These are phyloP conservation scores for Gordius sp. DNA, from an alignment of 2,888 invertebrate species.

Conservation along the genomic window DNA sequence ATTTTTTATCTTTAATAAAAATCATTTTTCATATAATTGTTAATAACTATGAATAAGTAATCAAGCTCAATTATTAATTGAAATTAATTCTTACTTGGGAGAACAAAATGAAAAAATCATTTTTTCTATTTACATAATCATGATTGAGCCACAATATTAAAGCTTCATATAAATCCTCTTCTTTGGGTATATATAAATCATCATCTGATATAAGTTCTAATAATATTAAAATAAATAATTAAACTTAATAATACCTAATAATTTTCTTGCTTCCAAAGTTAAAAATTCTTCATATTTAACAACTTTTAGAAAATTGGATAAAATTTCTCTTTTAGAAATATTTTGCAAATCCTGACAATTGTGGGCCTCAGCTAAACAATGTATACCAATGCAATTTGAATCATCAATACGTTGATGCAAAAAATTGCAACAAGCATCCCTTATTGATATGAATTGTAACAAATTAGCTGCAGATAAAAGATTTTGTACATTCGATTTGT, in stretches of 20 bases:
- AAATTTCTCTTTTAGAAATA: conserved; percentile 28
- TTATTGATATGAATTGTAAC: conserved; percentile 28
- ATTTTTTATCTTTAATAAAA: no score
- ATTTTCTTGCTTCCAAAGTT: neutral
- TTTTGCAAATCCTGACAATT: conserved; percentile 30
- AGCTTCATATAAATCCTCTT: conserved; percentile 32
- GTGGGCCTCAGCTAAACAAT: conserved; percentile 33
- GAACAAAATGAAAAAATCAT: conserved; percentile 27
- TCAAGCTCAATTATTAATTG: no score
- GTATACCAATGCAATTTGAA: conserved; percentile 32
- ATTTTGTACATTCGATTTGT: conserved; percentile 29
- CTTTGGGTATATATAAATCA: conserved; percentile 30
- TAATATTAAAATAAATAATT: no score
- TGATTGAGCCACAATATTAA: conserved; percentile 31
- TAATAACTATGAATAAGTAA: no score
- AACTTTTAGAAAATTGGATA: conserved; percentile 20
- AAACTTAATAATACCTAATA: conserved; percentile 7
- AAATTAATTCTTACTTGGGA: neutral
- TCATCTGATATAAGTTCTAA: conserved; percentile 32
- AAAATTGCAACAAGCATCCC: conserved; percentile 30
- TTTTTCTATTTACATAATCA: conserved; percentile 25
- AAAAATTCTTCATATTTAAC: conserved; percentile 25
- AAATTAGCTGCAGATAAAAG: conserved; percentile 31
- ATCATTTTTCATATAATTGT: no score
- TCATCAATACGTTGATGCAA: conserved; percentile 31